Base-by-base conservation (phyloP, 1,140 invertebrate species). In the Zaprionus lachaisei region DNA sequence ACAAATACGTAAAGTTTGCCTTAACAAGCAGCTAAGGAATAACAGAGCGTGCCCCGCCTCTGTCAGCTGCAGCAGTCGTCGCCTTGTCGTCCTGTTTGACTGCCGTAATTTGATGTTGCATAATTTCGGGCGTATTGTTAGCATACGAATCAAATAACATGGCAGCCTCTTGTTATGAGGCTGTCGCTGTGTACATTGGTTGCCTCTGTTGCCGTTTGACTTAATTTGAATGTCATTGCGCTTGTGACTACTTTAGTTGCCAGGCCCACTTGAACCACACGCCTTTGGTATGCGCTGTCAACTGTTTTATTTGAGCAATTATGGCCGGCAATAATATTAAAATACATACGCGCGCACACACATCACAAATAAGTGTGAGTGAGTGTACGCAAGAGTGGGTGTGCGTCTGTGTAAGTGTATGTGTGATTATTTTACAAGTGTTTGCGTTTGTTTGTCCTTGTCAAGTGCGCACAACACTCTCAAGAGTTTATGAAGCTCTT, bases 271-370 rank as follows among this genome's bases (percentile, higher is more conserved):
- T 41, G 22, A 15, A 15, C 17, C 28, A 61, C 47, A 58, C n/a
- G 31, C 31, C 41, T 37, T 44, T 7, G 31, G 24, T 5, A 38
- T 47, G 37, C 57, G 49, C 22, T 77, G 62, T 67, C 76, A 65
- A 82, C 65, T 54, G 71, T 82, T 87, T 85, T 72, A 77, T 87
- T 86, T 70, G 80, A 72, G 77, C 82, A 86, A 86, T 86, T 86
- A 87, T 86, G 77, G 64, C 56, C 74, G 76, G 73, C 54, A 72
- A 75, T 65, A 76, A 86, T 60, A 68, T 65, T 77, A 69, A 68
- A 60, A 64, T 51, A 62, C 58, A 69, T 75, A 57, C 62, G 6
- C 66, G 37, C 54, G 56, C 64, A 47, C 20, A 31, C 28, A 31
- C 28, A 28, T 28, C 28, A 31, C 28, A 31, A 31, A 31, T 31